phyloP scores from a whole-genome alignment of 1,140 invertebrate species.

The Eupeodes corollae region DNA sequence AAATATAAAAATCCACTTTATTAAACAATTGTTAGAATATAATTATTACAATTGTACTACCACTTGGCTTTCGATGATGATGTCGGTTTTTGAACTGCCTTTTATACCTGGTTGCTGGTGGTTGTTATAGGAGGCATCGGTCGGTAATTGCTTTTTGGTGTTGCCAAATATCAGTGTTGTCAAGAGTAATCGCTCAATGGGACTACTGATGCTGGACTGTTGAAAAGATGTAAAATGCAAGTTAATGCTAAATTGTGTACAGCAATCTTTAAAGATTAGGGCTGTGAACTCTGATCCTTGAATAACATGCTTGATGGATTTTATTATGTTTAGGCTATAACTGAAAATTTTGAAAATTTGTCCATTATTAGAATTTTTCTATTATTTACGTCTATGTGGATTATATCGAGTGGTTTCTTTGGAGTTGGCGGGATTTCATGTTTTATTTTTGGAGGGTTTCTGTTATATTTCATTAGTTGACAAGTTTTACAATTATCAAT shows the following conservation, averaged over 20 bases:
- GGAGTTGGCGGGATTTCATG: conserved; percentile 17
- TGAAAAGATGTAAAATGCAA: conserved; percentile 10
- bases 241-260: too few species aligned
- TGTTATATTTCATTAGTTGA: conserved; percentile 21
- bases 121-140: too few species aligned
- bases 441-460: conserved; percentile 17
- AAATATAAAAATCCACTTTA: too few species aligned
- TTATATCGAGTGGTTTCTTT: conserved; percentile 20
- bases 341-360: conserved; percentile 23
- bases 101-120: too few species aligned
- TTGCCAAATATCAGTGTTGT: too few species aligned
- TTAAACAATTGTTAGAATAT: too few species aligned
- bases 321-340: conserved; percentile 11
- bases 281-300: conserved; percentile 15
- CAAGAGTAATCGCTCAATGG: conserved; percentile 13
- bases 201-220: conserved; percentile 11
- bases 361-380: conserved; percentile 20
- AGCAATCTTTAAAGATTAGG: conserved; percentile 15
- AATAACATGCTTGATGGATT: conserved; percentile 12
- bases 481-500: conserved; percentile 15
- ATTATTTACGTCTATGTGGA: conserved; percentile 18
- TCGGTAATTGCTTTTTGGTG: too few species aligned
- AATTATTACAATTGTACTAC: too few species aligned
- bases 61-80: too few species aligned
- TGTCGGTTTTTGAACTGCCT: too few species aligned